These are phyloP conservation scores for Sebastes variabilis DNA, from an alignment of 2,797 vertebrate genomes.

Conservation along the genomic window DNA sequence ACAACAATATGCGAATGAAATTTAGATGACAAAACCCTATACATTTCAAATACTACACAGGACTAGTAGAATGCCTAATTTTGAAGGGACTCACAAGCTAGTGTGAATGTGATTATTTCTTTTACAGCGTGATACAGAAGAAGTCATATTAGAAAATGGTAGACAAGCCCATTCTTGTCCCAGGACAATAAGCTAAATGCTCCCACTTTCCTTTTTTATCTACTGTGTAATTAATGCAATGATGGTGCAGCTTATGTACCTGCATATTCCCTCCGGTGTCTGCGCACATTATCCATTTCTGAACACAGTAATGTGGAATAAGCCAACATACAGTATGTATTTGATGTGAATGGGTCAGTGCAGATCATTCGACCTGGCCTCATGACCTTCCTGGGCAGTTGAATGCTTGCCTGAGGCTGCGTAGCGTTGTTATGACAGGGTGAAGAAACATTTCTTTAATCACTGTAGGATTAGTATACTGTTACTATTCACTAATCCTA, in stretches of 20 bases:
- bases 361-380: neutral
- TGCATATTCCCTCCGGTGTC: neutral
- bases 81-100: neutral
- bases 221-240: neutral
- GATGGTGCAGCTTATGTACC: neutral
- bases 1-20: neutral
- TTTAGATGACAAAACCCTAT: too few relatives aligned
- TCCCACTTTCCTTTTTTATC: neutral
- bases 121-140: neutral
- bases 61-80: neutral
- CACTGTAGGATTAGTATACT: neutral
- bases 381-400: neutral
- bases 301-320: neutral
- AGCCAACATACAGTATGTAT: neutral
- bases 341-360: neutral
- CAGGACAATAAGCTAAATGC: neutral
- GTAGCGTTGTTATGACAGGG: neutral
- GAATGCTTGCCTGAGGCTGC: neutral
- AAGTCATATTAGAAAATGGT: neutral
- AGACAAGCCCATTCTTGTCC: neutral
- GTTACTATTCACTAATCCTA: neutral
- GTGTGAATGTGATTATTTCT: neutral
- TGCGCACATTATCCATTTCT: neutral
- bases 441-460: neutral
- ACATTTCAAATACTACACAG: neutral